Evolutionary conservation across 2,113 vertebrate species (phyloP), one percentile per base, ranked within the genome.

Genomic region (Oncorhynchus nerka): DNA sequence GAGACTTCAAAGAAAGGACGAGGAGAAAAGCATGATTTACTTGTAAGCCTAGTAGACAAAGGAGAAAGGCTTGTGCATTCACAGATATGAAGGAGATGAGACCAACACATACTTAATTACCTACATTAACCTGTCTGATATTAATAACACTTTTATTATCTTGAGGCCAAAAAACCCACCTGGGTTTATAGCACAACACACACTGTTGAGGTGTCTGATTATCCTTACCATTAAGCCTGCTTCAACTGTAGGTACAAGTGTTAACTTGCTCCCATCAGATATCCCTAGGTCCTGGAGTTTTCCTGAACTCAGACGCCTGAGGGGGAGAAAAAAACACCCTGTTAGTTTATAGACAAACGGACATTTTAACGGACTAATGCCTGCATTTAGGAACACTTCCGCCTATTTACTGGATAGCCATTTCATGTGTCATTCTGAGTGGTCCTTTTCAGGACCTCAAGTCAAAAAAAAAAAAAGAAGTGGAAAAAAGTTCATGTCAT

Each of bases 241-340:
- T 94, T 99, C 97, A 74, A 99, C 97, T 65, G 97, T 98, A 76
- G 97, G 97, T 71, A 99, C 96, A 80, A 99, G 93, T 24, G 97
- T 99, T 92, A 99, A 93, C 89, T 96, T 97, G 96, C 97, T 99
- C 83, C 97, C 97, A 93, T 99, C 96, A 73, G 93, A 93, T 87
- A 99, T 94, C 69, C 97, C 97, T 68, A 97, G 90, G 83, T 99
- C 97, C 88, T 96, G 96, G 84, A 97, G 95, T 92, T 96, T 97
- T 84, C 96, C 97, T 79, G 96, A 97, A 91, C 93, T 98, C 87
- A 98, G 94, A 67, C 96, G 96, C 84, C 97, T 99, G 90, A 90
- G 86, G 76, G 76, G 78, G n/a, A 77, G 79, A 75, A 81, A 78
- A 86, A 81, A 83, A 86, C 88, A 89, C 87, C 88, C 86, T 76